Conservation (phyloP, 2,888 invertebrate genomes). For the Drosophila demipolita region DNA sequence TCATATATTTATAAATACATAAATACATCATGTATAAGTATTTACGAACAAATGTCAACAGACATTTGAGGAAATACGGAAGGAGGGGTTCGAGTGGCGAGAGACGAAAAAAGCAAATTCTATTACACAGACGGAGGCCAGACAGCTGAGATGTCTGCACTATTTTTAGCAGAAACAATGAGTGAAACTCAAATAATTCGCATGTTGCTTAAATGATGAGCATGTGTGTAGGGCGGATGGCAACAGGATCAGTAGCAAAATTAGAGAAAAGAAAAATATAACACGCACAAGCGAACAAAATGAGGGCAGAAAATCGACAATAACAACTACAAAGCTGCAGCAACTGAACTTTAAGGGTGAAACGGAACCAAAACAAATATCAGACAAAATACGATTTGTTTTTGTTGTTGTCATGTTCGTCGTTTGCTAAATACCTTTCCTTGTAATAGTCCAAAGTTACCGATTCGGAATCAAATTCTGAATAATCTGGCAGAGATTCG, state of each 20-base stretch:
- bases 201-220: conserved; percentile 24
- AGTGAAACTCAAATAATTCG: conserved; percentile 39
- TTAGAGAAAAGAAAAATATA: conserved; percentile 43
- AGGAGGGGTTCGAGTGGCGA: not conserved
- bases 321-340: conserved; percentile 50
- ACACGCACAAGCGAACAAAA: conserved; percentile 56
- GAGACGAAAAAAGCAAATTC: conserved; percentile 15
- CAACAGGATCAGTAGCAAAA: conserved; percentile 72
- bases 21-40: not conserved
- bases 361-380: conserved; percentile 75
- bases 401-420: conserved; percentile 12
- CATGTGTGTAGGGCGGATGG: conserved; percentile 58
- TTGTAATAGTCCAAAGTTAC: conserved; percentile 86
- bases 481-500: conserved; percentile 86
- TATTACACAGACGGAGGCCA: conserved; percentile 42
- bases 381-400: conserved; percentile 37
- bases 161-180: conserved; percentile 55
- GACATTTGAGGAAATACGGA: conserved; percentile 3
- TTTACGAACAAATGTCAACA: conserved; percentile 5
- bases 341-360: conserved; percentile 22
- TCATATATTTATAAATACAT: conserved; percentile 2
- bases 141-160: conserved; percentile 42
- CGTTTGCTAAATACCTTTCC: conserved; percentile 84
- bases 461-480: conserved; percentile 86
- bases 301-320: conserved; percentile 60